A percentile compares a stretch with the other conserved stretches of the same genome.
phyloP scores from a whole-genome alignment of 2,113 vertebrate species.

The Paracanthobrama guichenoti region DNA sequence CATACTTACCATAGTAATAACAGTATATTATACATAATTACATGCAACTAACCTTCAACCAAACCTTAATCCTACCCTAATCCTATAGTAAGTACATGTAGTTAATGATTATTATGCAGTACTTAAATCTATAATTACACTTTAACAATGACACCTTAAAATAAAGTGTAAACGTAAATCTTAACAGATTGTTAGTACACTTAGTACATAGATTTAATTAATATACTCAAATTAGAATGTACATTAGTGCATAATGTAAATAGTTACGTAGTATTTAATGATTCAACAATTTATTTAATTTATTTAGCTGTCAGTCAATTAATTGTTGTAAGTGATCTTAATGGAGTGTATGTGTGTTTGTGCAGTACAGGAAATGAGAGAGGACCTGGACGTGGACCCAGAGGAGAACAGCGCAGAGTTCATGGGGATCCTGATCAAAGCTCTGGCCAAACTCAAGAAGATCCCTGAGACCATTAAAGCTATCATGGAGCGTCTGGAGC shows the following conservation, averaged over 20 bases:
- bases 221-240: not conserved
- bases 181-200: not conserved
- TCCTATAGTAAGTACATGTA: no score
- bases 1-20: no score
- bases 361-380: slow-evolving; percentile 85
- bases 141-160: no score
- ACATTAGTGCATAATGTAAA: not conserved
- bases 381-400: slow-evolving; percentile 87
- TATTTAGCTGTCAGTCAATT: not conserved
- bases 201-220: not conserved
- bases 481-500: slow-evolving; percentile 93
- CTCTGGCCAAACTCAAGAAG: slow-evolving; percentile 92
- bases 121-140: no score
- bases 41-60: no score
- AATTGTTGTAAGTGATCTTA: not conserved
- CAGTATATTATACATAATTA: no score
- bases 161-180: not conserved
- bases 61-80: no score
- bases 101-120: no score
- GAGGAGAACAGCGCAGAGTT: slow-evolving; percentile 94
- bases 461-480: slow-evolving; percentile 94
- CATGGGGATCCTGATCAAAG: slow-evolving; percentile 97
- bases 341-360: not conserved
- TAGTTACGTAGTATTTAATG: not conserved
- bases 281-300: not conserved